Percentiles rank a stretch among this genome's conserved stretches.
Conservation (phyloP, 2,888 invertebrate genomes). For the Chironomus riparius region DNA sequence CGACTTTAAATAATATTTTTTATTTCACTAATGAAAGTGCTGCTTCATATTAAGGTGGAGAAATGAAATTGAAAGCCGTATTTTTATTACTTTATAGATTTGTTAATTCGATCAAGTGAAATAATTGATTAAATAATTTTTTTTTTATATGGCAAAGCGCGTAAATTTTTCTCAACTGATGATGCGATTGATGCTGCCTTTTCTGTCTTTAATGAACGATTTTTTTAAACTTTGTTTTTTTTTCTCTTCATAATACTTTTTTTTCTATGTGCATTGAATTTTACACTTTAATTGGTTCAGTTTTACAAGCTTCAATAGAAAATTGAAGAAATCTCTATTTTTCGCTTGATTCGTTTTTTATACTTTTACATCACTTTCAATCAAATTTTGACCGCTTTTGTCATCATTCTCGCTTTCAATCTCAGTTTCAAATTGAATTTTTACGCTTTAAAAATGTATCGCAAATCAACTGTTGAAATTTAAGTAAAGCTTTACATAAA, state of each 20-base stretch:
- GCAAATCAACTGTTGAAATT: neutral
- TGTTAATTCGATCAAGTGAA: constrained; percentile 21
- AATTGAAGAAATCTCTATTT: neutral
- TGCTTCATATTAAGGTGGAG: neutral
- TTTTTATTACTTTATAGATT: constrained; percentile 13
- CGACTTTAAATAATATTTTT: too few relatives aligned
- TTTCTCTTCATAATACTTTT: too few relatives aligned
- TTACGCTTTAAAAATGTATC: constrained; percentile 12
- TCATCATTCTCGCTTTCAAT: constrained; percentile 26
- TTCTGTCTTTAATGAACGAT: neutral
- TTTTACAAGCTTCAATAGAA: neutral
- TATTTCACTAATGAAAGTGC: too few relatives aligned
- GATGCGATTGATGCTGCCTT: neutral
- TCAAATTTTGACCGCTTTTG: constrained; percentile 26
- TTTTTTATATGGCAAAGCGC: neutral
- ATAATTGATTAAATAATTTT: constrained; percentile 27
- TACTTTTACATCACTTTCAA: constrained; percentile 25
- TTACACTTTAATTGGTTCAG: neutral
- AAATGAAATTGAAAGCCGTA: constrained; percentile 21
- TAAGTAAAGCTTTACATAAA: constrained; percentile 15
- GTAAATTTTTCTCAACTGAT: neutral
- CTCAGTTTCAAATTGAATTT: constrained; percentile 2
- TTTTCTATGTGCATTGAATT: neutral
- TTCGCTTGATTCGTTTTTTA: constrained; percentile 21
- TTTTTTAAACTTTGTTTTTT: too few relatives aligned